Conservation (phyloP, 1,140 invertebrate genomes). For the Pteromalus puparum region DNA sequence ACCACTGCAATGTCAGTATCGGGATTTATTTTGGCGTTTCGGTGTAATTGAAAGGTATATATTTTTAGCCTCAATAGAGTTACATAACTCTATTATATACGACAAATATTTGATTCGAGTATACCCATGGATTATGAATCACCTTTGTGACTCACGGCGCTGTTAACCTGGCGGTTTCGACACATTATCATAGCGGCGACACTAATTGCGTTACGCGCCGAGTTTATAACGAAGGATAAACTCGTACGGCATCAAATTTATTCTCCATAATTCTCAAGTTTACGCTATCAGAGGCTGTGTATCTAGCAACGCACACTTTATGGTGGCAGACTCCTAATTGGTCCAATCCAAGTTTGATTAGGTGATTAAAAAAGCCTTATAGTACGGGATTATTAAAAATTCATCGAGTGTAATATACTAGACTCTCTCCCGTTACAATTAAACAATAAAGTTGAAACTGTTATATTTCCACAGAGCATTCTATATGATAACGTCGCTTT, state of each 20-base stretch:
- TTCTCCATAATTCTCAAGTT: background rate
- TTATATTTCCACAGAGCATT: too few species aligned
- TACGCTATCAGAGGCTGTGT: background rate
- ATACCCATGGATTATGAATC: background rate
- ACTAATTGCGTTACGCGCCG: background rate
- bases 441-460: too few species aligned
- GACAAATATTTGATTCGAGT: background rate
- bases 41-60: background rate
- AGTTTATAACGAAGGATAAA: too few species aligned
- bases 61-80: background rate
- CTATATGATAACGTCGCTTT: background rate
- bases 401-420: too few species aligned
- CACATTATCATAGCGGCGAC: background rate
- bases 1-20: background rate
- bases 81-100: background rate
- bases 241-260: background rate
- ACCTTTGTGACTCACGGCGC: constrained; percentile 26
- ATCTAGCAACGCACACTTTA: background rate
- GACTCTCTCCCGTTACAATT: too few species aligned
- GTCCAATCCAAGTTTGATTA: background rate
- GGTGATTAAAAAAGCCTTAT: background rate
- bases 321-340: background rate
- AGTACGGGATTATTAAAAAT: too few species aligned
- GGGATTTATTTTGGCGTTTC: background rate
- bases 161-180: constrained; percentile 9